Evolutionary conservation across 2,113 vertebrate genomes (phyloP), one percentile per base, ranked within the genome.

Genomic region (Caranx melampygus): DNA sequence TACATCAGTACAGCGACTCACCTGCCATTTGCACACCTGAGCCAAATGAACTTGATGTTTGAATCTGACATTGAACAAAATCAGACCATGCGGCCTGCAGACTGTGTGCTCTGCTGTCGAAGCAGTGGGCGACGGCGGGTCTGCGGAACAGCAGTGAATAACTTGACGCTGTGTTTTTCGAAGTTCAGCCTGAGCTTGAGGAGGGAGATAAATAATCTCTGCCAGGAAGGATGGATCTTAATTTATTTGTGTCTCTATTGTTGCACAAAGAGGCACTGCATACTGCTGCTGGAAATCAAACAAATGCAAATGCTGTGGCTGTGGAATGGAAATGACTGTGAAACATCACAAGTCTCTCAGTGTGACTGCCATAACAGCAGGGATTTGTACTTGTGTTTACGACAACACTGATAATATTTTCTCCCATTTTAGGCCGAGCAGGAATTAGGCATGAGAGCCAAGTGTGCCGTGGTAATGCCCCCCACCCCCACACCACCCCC

Each of bases 301-400:
- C 83, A 82, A 76, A 92, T 93, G 90, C 86, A 90, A 92, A 92
- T 90, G 75, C 35, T 15, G 13, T 45, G 60, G 34, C 77, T 54
- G 84, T 82, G 76, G 84, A 82, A 90, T 80, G 82, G 73, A 90
- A 91, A 86, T 73, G 88, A 81, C 82, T 61, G 79, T 2, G 33
- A 85, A 88, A 86, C 88, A 88, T 91, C 91, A 90, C 68, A 88
- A 80, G 84, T 79, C 72, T 84, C 81, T 66, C 67, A 60, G 86
- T 72, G 15, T 35, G 81, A 65, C 82, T 59, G 81, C 83, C 49
- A 16, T 54, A 81, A 62, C 88, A 88, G 85, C 66, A 10, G 87
- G 90, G 89, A 92, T 89, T 93, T 91, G 87, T 89, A 61, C 83
- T 79, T 14, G 67, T 90, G 89, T 90, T 93, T 88, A 88, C 60